Base-by-base conservation (phyloP, 2,888 invertebrate species). In the Perizoma flavofasciatum region DNA sequence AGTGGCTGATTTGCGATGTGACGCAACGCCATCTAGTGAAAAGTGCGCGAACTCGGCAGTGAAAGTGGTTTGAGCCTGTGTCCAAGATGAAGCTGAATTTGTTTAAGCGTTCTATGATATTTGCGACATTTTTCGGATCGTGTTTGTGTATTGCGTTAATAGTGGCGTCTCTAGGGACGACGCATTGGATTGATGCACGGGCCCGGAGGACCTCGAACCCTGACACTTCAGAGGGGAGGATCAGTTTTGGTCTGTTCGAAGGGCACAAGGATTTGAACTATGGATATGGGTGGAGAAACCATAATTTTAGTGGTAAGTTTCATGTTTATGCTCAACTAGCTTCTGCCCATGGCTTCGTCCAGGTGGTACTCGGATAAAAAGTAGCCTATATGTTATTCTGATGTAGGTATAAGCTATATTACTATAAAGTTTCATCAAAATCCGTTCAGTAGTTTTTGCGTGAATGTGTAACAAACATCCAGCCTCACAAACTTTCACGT, bases 211-310 rank as follows among this genome's bases (percentile, higher is more conserved):
- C 94, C 0, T 93, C 94, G 6, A 95, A 95, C 74, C 94, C 95
- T 0, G 83, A 93, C 50, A 94, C 94, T 59, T 95, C 96, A 46
- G 95, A 95, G 53, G 97, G 97, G 0, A 92, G 94, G 68, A 94
- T 97, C 61, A 94, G 95, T 78, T 97, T 98, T 79, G 98, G 98
- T 0, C 93, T 98, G 6, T 97, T 98, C 77, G 95, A 96, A 74
- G 98, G 98, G 0, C 95, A 94, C 66, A 97, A 97, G 81, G 95
- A 95, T 70, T 85, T 98, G 40, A 96, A 97, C 81, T 68, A 75
- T 3, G 96, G 96, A 4, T 96, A 97, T 75, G 98, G 98, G 5
- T 94, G 95, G 93, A 94, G 98, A 75, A 93, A 93, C 55, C 93
- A 95, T 77, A 94, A 95, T 63, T 94, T 98, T 66, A 95, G 96